Evolutionary conservation across 2,113 vertebrate species (phyloP).

Genomic region (Osmerus eperlanus): DNA sequence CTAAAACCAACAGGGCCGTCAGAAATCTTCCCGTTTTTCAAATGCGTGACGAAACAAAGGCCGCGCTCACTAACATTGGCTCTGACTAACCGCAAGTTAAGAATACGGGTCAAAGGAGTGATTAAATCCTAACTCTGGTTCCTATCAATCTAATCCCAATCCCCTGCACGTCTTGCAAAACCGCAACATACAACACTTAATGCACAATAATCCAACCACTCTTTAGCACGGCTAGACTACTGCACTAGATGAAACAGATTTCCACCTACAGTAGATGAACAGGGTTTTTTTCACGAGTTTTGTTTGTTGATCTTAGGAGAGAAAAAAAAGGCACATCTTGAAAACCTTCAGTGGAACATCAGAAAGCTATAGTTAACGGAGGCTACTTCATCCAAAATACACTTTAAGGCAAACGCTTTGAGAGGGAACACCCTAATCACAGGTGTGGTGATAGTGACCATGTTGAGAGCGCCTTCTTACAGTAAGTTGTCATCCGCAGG

Average conservation of each 20-base stretch:
- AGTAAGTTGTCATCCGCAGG: constrained; percentile 8
- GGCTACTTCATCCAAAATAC: no score
- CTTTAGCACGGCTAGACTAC: background rate
- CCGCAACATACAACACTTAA: background rate
- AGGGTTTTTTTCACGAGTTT: background rate
- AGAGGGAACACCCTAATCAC: no score
- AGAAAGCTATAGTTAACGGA: no score
- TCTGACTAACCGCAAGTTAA: background rate
- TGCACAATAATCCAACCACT: constrained; percentile 1
- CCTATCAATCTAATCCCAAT: constrained; percentile 38
- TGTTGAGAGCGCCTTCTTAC: constrained; percentile 12
- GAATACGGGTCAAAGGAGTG: constrained; percentile 11
- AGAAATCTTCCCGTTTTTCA: no score
- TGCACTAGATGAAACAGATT: background rate
- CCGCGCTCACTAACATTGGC: no score
- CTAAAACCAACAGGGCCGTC: no score
- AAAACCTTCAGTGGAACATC: background rate
- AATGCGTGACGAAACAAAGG: no score
- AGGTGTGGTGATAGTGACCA: background rate
- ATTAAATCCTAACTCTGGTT: constrained; percentile 23
- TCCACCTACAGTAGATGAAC: background rate
- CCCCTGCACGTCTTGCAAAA: constrained; percentile 10
- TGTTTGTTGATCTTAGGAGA: constrained; percentile 8
- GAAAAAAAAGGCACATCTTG: background rate
- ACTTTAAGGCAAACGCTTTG: no score